phyloP scores from a whole-genome alignment of 1,140 invertebrate species.

The Patella vulgata region DNA sequence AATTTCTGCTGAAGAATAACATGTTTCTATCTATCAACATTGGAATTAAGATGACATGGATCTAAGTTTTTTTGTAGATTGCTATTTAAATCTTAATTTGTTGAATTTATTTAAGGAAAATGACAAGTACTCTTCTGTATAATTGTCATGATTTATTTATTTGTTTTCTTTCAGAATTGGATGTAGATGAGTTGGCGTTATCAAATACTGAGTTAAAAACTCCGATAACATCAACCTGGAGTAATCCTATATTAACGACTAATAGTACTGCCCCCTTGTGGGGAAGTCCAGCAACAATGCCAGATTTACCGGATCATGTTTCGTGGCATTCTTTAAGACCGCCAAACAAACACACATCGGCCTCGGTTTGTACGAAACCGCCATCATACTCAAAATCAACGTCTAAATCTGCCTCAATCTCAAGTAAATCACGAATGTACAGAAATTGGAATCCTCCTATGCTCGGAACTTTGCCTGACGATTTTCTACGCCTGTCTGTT shows the following conservation, averaged over 20 bases:
- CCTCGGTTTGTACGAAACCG: neutral
- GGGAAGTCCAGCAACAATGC: neutral
- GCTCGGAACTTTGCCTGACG: constrained; percentile 81
- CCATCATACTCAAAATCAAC: too few species aligned
- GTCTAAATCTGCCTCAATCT: neutral
- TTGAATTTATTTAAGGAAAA: too few species aligned
- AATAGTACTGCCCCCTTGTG: neutral
- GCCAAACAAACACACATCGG: neutral
- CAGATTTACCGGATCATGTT: too few species aligned
- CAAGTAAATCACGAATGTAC: constrained; percentile 35
- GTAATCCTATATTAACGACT: neutral
- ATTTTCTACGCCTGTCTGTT: constrained; percentile 74
- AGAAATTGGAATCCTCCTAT: constrained; percentile 82
- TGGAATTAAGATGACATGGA: too few species aligned
- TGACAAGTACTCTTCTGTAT: too few species aligned
- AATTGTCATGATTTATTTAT: too few species aligned
- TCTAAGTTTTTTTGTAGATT: too few species aligned
- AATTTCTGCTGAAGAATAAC: too few species aligned
- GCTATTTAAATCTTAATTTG: too few species aligned
- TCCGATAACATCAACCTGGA: constrained; percentile 21
- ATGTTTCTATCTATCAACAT: too few species aligned
- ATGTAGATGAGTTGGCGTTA: constrained; percentile 33
- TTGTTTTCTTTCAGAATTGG: constrained; percentile 1
- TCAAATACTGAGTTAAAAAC: constrained; percentile 45
- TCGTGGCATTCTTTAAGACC: too few species aligned